A percentile compares a stretch with the other conserved stretches of the same genome.
Evolutionary conservation across 2,797 vertebrate genomes (phyloP).

Genomic region (Crossoptilon crossoptilon): DNA sequence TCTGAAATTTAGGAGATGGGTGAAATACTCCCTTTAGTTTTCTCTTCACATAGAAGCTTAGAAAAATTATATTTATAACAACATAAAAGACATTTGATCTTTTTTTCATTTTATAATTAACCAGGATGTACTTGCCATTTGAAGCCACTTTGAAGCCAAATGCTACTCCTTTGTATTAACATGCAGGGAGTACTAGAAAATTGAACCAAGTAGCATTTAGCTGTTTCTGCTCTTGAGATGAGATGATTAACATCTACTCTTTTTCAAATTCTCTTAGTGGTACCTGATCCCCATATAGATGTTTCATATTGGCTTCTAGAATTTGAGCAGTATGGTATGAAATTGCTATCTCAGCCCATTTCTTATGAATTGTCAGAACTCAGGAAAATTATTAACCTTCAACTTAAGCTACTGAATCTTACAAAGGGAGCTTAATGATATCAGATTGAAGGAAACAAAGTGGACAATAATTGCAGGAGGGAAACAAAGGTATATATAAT

Average conservation of each 20-base stretch:
- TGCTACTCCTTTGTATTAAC: slow-evolving; percentile 58
- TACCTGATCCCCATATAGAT: slow-evolving; percentile 6
- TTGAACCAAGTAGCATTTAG: slow-evolving; percentile 49
- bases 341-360: neutral
- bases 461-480: neutral
- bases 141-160: slow-evolving; percentile 65
- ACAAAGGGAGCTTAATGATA: neutral
- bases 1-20: slow-evolving; percentile 24
- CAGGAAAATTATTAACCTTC: slow-evolving; percentile 1
- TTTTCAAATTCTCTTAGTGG: neutral
- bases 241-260: slow-evolving; percentile 45
- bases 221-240: slow-evolving; percentile 35
- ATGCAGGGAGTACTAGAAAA: slow-evolving; percentile 66
- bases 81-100: slow-evolving; percentile 66
- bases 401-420: slow-evolving; percentile 5
- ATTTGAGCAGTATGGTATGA: neutral
- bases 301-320: slow-evolving; percentile 1
- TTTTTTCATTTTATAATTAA: slow-evolving; percentile 73
- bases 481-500: neutral
- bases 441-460: neutral
- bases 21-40: slow-evolving; percentile 39
- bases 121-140: slow-evolving; percentile 50
- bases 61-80: slow-evolving; percentile 67
- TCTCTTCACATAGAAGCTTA: slow-evolving; percentile 46
- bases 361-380: neutral